Percentiles rank a stretch among this genome's conserved stretches.
These are phyloP conservation scores for Mallateleia sp. DNA, from an alignment of 2,888 invertebrate species.

Conservation along the genomic window DNA sequence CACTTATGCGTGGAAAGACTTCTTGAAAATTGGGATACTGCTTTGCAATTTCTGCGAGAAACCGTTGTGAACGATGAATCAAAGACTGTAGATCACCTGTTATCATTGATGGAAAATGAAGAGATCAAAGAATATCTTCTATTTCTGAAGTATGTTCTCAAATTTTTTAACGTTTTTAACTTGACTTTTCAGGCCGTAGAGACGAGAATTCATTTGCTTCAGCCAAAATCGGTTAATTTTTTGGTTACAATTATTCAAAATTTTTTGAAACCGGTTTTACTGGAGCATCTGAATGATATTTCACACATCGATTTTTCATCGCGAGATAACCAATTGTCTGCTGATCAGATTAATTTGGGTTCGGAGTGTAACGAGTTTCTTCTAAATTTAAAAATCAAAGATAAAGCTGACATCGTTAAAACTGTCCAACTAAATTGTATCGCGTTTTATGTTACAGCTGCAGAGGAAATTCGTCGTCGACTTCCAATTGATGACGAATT, in stretches of 20 bases:
- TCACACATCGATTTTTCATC: neutral
- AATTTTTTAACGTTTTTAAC: conserved; percentile 25
- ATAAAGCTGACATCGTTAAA: conserved; percentile 6
- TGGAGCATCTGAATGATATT: neutral
- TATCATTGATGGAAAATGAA: conserved; percentile 11
- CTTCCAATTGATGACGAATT: too few relatives aligned
- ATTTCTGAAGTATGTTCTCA: conserved; percentile 14
- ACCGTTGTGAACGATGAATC: conserved; percentile 5
- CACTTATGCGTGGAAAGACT: too few relatives aligned
- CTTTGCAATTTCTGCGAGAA: neutral
- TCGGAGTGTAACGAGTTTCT: conserved; percentile 5
- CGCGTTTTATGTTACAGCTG: too few relatives aligned
- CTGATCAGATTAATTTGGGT: conserved; percentile 2
- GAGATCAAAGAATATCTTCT: conserved; percentile 20
- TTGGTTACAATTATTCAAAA: neutral
- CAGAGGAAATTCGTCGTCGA: too few relatives aligned
- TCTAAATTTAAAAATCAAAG: neutral
- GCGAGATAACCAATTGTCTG: neutral
- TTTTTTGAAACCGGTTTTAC: conserved; percentile 15
- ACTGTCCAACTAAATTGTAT: too few relatives aligned
- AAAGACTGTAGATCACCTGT: conserved; percentile 12
- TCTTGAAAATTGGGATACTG: conserved; percentile 26
- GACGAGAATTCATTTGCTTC: conserved; percentile 19
- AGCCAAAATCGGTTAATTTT: neutral
- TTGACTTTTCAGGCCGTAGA: conserved; percentile 5